Evolutionary conservation across 1,140 invertebrate species (phyloP).

Genomic region (Cepaea nemoralis): DNA sequence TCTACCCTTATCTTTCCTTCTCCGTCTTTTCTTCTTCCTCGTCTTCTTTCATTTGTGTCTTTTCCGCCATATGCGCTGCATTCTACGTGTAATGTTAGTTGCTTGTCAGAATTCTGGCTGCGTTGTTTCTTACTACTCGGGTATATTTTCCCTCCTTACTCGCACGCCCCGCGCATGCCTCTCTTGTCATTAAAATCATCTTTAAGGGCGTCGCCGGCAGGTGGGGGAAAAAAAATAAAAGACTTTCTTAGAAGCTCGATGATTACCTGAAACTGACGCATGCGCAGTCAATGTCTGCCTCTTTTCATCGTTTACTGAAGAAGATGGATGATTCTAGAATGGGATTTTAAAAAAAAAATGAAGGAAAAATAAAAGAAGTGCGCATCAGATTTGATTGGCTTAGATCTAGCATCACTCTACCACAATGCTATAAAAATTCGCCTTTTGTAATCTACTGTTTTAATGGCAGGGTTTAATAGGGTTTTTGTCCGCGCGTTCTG

Average conservation of each 20-base stretch:
- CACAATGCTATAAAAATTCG: not conserved
- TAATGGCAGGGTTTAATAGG: conserved; percentile 9
- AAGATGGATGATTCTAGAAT: conserved; percentile 18
- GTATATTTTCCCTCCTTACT: not conserved
- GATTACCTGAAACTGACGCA: conserved; percentile 32
- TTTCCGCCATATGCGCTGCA: not conserved
- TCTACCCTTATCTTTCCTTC: not conserved
- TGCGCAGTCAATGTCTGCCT: conserved; percentile 28
- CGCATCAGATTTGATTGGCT: conserved; percentile 22
- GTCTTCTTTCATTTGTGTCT: not conserved
- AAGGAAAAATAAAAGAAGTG: not conserved
- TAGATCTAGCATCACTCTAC: conserved; percentile 16
- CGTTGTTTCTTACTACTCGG: not conserved
- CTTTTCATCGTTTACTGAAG: conserved; percentile 10
- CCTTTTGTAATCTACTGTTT: conserved; percentile 21
- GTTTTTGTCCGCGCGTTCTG: conserved; percentile 25
- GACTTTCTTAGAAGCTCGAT: not conserved
- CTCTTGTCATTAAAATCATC: not conserved
- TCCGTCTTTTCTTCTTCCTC: not conserved
- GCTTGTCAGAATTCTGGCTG: not conserved
- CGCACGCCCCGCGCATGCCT: conserved; percentile 24
- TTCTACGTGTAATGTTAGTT: too few relatives aligned
- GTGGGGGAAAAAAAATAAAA: not conserved
- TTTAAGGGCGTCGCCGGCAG: conserved; percentile 17
- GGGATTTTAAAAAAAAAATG: too few relatives aligned